Percentiles rank a stretch among this genome's conserved stretches.
Evolutionary conservation across 2,797 vertebrate genomes (phyloP).

Genomic region (Intellagama lesueurii): DNA sequence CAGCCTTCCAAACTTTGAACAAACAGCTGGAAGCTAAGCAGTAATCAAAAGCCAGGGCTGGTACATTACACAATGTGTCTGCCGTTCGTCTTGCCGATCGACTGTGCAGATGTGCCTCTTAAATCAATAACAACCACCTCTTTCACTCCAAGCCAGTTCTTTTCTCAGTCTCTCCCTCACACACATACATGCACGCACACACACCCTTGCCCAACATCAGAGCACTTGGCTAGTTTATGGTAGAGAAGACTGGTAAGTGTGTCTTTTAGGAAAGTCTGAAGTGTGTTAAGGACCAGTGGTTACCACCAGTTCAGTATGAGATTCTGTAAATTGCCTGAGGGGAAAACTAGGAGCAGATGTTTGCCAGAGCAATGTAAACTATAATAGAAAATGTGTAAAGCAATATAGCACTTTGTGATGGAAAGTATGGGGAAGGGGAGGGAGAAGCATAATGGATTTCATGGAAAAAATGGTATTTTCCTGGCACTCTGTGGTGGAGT

Average conservation of each 20-base stretch:
- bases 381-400: conserved; percentile 22
- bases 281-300: not conserved
- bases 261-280: not conserved
- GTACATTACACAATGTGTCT: conserved; percentile 15
- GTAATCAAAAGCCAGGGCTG: conserved; percentile 22
- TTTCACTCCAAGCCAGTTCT: not conserved
- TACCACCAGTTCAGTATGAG: not conserved
- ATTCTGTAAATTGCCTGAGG: not conserved
- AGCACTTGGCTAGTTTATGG: not conserved
- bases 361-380: conserved; percentile 13
- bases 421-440: conserved; percentile 5
- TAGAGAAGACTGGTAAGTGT: not conserved
- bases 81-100: conserved; percentile 4
- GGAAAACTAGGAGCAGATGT: not conserved
- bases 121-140: not conserved
- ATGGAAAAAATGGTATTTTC: conserved; percentile 58
- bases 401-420: conserved; percentile 5
- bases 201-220: not conserved
- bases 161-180: not conserved
- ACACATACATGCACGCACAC: not conserved
- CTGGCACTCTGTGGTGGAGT: conserved; percentile 62
- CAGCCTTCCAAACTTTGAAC: conserved; percentile 2
- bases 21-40: conserved; percentile 10
- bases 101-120: conserved; percentile 8
- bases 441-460: conserved; percentile 13